Evolutionary conservation across 2,113 vertebrate species (phyloP), one percentile per base, ranked within the genome.

Genomic region (Callipepla squamata): DNA sequence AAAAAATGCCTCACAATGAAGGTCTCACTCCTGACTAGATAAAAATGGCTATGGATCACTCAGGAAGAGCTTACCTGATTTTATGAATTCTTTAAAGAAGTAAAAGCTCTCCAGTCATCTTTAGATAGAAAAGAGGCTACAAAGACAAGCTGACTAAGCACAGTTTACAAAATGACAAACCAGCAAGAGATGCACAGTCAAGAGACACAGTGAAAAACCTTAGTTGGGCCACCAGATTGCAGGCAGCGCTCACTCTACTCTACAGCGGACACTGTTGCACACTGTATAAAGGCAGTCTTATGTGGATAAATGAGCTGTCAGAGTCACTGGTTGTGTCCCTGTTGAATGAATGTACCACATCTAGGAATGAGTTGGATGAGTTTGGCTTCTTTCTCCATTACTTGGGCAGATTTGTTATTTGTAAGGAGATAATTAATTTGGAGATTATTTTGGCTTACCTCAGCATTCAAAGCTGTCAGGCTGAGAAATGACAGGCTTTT

Each of bases 241-340:
- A 8, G 11, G 38, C 34, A 61, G 22, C 1, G 1, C 4, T 16
- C 22, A 34, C 4, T 0, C 6, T 12, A 11, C 5, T 28, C 22
- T 62, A 44, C 73, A 74, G 40, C 22, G 19, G 36, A 9, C 13
- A 6, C 25, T 6, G 3, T 2, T 13, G 13, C 12, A 21, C 23
- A 30, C 7, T 26, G 8, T 17, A 2, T 0, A 0, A 32, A 30
- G 21, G 11, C 48, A 22, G 32, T 15, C 20, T 13, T 19, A 38
- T 4, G 6, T 4, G 18, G 32, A n/a, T 25, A 13, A 6, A 53
- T 6, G 9, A 45, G 55, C 8, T 22, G 30, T 57, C 7, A 10
- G 9, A 32, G 17, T 1, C 13, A 11, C 0, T 45, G 36, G 28
- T 82, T 12, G 16, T 9, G n/a, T 36, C 65, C 20, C 9, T 48